Percentiles rank a stretch among this genome's conserved stretches.
phyloP scores from a whole-genome alignment of 2,113 vertebrate genomes.

The Taxidea taxus region DNA sequence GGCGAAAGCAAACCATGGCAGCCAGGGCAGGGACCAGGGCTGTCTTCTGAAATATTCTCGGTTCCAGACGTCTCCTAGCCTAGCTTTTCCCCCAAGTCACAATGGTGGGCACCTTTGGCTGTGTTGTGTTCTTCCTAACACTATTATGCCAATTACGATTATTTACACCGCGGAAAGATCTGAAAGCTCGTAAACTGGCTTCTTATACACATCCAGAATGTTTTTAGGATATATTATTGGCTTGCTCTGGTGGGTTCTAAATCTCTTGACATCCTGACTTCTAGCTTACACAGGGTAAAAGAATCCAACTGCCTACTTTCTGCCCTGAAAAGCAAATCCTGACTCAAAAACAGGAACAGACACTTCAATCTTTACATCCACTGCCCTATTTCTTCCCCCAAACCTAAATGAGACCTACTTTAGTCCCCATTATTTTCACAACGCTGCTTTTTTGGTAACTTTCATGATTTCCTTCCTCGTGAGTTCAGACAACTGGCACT shows the following conservation, averaged over 20 bases:
- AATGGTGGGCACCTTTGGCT: background rate
- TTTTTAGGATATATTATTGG: background rate
- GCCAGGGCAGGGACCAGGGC: background rate
- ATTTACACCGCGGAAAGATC: background rate
- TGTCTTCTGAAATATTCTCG: background rate
- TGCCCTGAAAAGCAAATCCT: background rate
- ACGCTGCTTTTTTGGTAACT: background rate
- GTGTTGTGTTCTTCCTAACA: background rate
- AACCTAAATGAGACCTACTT: slow-evolving; percentile 41
- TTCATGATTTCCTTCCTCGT: background rate
- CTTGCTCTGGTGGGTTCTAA: background rate
- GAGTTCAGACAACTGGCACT: background rate
- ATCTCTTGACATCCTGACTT: slow-evolving; percentile 20
- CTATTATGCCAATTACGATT: background rate
- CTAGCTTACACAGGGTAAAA: background rate
- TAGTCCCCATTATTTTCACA: background rate
- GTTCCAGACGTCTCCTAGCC: accelerated
- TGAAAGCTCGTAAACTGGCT: background rate
- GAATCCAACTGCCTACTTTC: background rate
- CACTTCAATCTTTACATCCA: slow-evolving; percentile 12
- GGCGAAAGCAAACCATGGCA: background rate
- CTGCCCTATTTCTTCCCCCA: slow-evolving; percentile 44
- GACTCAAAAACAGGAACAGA: slow-evolving; percentile 23
- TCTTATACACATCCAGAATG: background rate
- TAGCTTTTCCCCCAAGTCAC: background rate